Conservation (phyloP, 2,113 vertebrate species). For the Machaerirhynchus nigripectus region DNA sequence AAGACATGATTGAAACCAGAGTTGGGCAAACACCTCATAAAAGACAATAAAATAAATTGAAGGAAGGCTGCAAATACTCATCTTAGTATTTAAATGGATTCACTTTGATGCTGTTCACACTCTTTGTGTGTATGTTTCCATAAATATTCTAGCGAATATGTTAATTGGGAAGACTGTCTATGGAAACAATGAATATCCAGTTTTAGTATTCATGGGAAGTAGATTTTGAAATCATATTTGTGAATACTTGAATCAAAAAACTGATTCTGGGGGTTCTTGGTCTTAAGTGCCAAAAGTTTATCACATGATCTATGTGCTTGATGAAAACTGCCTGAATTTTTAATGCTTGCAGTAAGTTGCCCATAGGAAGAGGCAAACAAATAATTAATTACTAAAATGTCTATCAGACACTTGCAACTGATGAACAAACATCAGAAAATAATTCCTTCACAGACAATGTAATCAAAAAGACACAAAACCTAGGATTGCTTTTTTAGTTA, state of each 20-base stretch:
- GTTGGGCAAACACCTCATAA: constrained; percentile 56
- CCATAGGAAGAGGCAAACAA: neutral
- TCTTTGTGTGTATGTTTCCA: constrained; percentile 35
- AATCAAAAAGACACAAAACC: neutral
- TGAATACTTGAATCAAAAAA: constrained; percentile 48
- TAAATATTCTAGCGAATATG: constrained; percentile 59
- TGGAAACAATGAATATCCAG: constrained; percentile 45
- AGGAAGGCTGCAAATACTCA: constrained; percentile 25
- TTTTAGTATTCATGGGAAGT: constrained; percentile 57
- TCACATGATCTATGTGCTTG: neutral
- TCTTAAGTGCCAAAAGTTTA: constrained; percentile 12
- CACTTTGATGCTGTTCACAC: constrained; percentile 39
- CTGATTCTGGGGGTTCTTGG: neutral
- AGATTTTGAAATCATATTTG: constrained; percentile 44
- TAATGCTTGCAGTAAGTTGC: neutral
- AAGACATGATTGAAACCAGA: neutral
- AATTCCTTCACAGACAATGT: neutral
- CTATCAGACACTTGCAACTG: constrained; percentile 1
- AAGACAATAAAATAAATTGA: constrained; percentile 41
- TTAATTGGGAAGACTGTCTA: constrained; percentile 53
- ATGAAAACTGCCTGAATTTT: neutral
- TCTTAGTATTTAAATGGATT: constrained; percentile 53
- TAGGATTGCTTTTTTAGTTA: neutral
- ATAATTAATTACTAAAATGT: constrained; percentile 33
- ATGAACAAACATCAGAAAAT: constrained; percentile 9